A percentile compares a stretch with the other conserved stretches of the same genome.
phyloP scores from a whole-genome alignment of 2,888 invertebrate species.

The Saturnia japonica region DNA sequence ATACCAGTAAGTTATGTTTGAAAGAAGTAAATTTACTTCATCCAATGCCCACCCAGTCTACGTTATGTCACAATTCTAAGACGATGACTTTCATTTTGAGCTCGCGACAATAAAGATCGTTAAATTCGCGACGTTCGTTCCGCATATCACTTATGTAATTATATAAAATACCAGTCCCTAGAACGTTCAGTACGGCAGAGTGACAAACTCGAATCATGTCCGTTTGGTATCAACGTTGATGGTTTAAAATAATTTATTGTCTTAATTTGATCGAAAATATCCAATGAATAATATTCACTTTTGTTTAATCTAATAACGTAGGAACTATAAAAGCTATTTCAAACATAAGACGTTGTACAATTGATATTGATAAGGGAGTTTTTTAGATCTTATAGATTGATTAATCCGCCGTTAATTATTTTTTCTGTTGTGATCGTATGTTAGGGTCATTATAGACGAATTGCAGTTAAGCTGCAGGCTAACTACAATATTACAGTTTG shows the following conservation, averaged over 20 bases:
- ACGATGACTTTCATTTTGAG: slow-evolving; percentile 4
- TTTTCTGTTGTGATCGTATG: neutral
- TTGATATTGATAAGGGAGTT: neutral
- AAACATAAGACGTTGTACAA: neutral
- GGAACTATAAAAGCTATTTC: neutral
- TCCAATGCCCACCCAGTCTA: neutral
- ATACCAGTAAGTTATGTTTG: neutral
- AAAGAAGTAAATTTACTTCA: neutral
- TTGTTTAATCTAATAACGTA: too few relatives aligned
- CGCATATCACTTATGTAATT: neutral
- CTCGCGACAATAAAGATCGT: neutral
- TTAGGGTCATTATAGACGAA: neutral
- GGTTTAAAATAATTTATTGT: neutral
- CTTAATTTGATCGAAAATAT: neutral
- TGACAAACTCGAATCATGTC: neutral
- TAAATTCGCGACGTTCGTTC: neutral
- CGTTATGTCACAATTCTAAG: neutral
- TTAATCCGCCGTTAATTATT: neutral
- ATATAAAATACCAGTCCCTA: neutral
- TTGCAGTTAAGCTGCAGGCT: too few relatives aligned
- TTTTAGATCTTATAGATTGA: neutral
- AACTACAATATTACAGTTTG: too few relatives aligned
- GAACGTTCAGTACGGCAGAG: neutral
- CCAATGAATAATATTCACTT: neutral
- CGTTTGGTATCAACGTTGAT: neutral